Evolutionary conservation across 2,797 vertebrate species (phyloP).

Genomic region (Buphagus erythrorhynchus): DNA sequence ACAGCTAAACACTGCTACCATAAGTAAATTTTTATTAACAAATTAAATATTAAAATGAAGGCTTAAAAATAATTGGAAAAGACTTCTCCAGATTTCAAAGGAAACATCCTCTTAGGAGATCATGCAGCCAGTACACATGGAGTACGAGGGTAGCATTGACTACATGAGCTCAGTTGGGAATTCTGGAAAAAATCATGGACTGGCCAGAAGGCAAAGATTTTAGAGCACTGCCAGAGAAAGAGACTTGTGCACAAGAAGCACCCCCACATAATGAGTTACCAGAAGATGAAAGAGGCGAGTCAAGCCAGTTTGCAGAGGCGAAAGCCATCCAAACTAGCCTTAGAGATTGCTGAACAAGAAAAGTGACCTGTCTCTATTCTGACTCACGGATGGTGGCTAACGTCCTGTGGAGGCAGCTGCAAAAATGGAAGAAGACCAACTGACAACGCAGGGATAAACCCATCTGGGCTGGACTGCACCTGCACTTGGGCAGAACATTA

Average conservation of each 20-base stretch:
- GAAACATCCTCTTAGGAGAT: not conserved
- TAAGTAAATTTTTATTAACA: not conserved
- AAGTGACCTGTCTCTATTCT: not conserved
- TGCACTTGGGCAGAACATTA: not conserved
- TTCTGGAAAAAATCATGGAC: not conserved
- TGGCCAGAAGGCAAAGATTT: not conserved
- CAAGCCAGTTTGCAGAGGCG: not conserved
- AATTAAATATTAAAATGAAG: constrained; percentile 8
- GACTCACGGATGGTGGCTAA: not conserved
- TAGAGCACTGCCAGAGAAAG: not conserved
- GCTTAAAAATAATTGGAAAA: not conserved
- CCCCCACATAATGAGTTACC: fast-evolving
- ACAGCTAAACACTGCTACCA: not conserved
- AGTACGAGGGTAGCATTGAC: not conserved
- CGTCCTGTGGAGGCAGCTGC: too few species aligned
- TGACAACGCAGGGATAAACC: not conserved
- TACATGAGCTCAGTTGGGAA: not conserved
- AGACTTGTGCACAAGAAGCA: not conserved
- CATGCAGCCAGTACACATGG: fast-evolving
- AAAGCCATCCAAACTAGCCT: not conserved
- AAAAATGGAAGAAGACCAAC: not conserved
- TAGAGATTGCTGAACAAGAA: fast-evolving
- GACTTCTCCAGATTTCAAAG: not conserved
- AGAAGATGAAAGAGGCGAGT: not conserved
- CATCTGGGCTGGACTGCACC: not conserved